These are phyloP conservation scores for Mycetomoellerius zeteki DNA, from an alignment of 1,140 invertebrate species.

Conservation along the genomic window DNA sequence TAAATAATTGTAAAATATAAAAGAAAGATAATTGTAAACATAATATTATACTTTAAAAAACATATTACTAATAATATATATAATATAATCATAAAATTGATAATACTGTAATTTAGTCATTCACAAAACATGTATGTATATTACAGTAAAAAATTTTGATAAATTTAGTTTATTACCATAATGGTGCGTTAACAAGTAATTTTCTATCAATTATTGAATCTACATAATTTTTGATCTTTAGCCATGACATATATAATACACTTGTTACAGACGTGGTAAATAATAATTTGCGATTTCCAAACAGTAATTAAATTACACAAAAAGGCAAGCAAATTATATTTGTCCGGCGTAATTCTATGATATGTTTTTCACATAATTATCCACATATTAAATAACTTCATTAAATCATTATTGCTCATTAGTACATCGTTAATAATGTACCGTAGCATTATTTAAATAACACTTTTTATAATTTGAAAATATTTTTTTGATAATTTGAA, in stretches of 20 bases:
- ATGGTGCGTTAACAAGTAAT: neutral
- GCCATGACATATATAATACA: neutral
- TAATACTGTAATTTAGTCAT: neutral
- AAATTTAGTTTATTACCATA: neutral
- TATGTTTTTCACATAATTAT: no score
- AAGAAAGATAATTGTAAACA: neutral
- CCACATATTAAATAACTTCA: neutral
- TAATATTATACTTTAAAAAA: no score
- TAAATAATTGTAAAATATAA: neutral
- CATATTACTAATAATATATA: neutral
- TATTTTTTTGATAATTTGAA: neutral
- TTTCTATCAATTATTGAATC: neutral
- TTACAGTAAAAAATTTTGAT: neutral
- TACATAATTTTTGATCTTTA: neutral
- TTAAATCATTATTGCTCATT: neutral
- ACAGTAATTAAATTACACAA: neutral
- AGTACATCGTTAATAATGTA: neutral
- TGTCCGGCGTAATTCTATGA: neutral
- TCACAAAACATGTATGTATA: neutral
- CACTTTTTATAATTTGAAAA: neutral
- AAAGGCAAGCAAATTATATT: neutral
- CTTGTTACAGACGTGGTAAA: neutral
- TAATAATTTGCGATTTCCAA: neutral
- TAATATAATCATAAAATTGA: neutral
- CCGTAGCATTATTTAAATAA: neutral